Percentiles rank a stretch among this genome's conserved stretches.
Evolutionary conservation across 2,113 vertebrate species (phyloP).

Genomic region (Aramus guarauna): DNA sequence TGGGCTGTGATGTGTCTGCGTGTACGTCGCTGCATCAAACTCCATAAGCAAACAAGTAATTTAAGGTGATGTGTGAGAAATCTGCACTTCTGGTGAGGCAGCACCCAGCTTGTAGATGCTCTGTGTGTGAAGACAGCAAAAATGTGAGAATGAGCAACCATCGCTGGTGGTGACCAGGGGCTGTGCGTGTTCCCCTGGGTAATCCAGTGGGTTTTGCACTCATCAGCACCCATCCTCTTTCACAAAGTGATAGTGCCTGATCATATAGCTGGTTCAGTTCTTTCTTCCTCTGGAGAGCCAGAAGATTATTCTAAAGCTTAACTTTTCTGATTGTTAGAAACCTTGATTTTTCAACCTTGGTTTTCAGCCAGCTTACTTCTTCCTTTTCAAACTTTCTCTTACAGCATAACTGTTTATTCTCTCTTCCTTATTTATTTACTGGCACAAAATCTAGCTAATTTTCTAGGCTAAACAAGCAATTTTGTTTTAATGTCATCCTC

Average conservation of each 20-base stretch:
- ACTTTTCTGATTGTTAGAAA: not conserved
- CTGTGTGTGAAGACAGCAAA: accelerated
- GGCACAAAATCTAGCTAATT: not conserved
- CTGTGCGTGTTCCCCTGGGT: not conserved
- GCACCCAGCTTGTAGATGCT: accelerated
- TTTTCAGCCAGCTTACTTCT: not conserved
- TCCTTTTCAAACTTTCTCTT: not conserved
- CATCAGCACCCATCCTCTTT: accelerated
- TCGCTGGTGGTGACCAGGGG: not conserved
- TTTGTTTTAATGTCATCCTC: not conserved
- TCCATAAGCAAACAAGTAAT: accelerated
- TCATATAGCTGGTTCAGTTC: accelerated
- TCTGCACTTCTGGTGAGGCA: accelerated
- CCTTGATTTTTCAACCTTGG: not conserved
- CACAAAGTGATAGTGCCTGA: not conserved
- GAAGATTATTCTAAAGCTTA: not conserved
- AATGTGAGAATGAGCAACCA: accelerated
- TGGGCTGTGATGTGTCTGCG: not conserved
- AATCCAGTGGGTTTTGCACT: not conserved
- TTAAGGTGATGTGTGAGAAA: not conserved
- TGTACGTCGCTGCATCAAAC: not conserved
- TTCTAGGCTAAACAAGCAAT: not conserved
- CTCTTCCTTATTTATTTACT: not conserved
- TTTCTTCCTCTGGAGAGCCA: not conserved
- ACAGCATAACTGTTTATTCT: not conserved